Evolutionary conservation across 2,888 invertebrate species (phyloP).

Genomic region (Hyposoter dolosus): DNA sequence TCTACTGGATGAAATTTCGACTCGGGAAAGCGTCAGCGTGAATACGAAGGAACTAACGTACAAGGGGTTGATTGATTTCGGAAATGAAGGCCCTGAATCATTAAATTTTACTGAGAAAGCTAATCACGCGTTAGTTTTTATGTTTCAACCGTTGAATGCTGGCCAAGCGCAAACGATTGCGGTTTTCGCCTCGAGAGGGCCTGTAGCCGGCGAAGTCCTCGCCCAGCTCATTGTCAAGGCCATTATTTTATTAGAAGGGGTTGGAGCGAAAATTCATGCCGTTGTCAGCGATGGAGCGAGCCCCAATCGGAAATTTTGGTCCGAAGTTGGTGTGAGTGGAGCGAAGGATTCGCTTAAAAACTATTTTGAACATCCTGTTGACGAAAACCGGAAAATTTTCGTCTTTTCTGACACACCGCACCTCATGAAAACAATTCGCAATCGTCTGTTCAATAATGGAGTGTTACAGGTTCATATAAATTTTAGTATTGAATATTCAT

Average conservation of each 20-base stretch:
- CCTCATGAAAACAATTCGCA: constrained; percentile 70
- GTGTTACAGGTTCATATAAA: constrained; percentile 1
- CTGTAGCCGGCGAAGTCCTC: constrained; percentile 25
- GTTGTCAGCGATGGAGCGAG: constrained; percentile 68
- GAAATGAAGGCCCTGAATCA: constrained; percentile 19
- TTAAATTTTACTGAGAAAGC: constrained; percentile 53
- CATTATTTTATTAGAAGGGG: constrained; percentile 65
- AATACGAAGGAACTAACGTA: constrained; percentile 47
- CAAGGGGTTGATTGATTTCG: constrained; percentile 58
- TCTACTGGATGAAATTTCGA: constrained; percentile 62
- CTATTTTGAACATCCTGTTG: constrained; percentile 23
- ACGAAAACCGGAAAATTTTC: constrained; percentile 60
- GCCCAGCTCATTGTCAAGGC: constrained; percentile 64
- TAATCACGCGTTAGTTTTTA: constrained; percentile 66
- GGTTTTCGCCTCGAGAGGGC: constrained; percentile 61
- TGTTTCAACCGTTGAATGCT: constrained; percentile 68
- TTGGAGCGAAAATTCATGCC: constrained; percentile 66
- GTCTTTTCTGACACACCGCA: constrained; percentile 65
- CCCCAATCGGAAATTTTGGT: constrained; percentile 69
- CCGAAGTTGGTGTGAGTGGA: constrained; percentile 59
- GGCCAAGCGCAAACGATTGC: constrained; percentile 64
- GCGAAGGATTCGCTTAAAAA: constrained; percentile 44
- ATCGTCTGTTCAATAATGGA: constrained; percentile 63
- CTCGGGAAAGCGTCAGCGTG: constrained; percentile 58
- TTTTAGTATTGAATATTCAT: neutral